Evolutionary conservation across 2,797 vertebrate genomes (phyloP).

Genomic region (Anolis apletophallus): DNA sequence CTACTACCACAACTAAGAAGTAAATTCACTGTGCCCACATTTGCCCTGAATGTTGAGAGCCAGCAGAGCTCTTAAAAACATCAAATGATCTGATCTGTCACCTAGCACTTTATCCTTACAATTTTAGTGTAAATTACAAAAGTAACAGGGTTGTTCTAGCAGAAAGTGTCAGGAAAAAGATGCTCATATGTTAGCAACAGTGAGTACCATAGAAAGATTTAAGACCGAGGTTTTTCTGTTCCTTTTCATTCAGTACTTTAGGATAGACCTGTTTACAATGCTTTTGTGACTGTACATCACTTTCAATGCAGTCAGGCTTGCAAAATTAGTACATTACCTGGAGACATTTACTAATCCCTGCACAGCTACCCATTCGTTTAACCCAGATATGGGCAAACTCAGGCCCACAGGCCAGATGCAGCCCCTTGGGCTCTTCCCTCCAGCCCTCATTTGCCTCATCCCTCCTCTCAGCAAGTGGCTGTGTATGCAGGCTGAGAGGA

Average conservation of each 20-base stretch:
- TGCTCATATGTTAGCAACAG: neutral
- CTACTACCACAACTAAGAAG: neutral
- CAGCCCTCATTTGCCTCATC: no score
- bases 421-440: no score
- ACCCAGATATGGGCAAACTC: no score
- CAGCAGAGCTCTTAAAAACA: neutral
- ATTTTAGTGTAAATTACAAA: neutral
- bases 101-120: neutral
- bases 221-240: neutral
- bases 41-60: neutral
- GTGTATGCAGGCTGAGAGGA: no score
- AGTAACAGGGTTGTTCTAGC: neutral
- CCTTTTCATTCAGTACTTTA: neutral
- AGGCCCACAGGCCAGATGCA: no score
- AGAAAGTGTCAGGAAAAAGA: neutral
- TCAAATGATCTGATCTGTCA: neutral
- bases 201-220: neutral
- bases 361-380: no score
- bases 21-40: neutral
- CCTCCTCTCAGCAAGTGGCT: no score
- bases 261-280: neutral
- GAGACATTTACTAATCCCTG: neutral
- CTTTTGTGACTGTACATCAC: neutral
- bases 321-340: conserved; percentile 24
- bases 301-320: neutral